Evolutionary conservation across 2,888 invertebrate species (phyloP), one percentile per base, ranked within the genome.

Genomic region (Drosophila bunnanda): DNA sequence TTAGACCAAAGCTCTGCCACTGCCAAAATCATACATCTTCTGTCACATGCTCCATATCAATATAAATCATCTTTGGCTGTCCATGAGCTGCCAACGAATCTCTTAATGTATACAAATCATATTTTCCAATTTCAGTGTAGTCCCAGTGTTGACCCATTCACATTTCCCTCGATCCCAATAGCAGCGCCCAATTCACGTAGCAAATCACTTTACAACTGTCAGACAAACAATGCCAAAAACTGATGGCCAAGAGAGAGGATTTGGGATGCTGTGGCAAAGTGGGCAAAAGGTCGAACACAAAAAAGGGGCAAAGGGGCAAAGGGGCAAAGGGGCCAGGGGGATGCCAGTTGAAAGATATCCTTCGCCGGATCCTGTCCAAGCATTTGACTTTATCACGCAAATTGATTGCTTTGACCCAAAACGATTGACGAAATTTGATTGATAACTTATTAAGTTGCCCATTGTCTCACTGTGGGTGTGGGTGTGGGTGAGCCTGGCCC

Each of bases 191-290:
- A 74, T 73, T 71, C 83, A 82, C 88, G 82, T 78, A 82, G 74
- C 88, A 88, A 88, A 83, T 83, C 82, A 88, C 88, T 83, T 83
- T 82, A 88, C 83, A 83, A 83, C 86, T 88, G 82, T 83, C 82
- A 85, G 66, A 39, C 58, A 72, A 80, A 82, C 80, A 83, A 80
- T 78, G 82, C 66, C 72, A 75, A 61, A 53, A 75, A 57, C 55
- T 46, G 41, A 61, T 70, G 71, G 60, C 44, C 43, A 57, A 28
- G 17, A 20, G 39, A 43, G 66, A 32, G 53, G 46, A 46, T 8
- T 22, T 13, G 32, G 50, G 20, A 20, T 6, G 50, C 50, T 13
- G 20, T 10, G 15, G 36, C 38, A 30, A 30, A 36, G n/a, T 39
- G 38, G 59, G 38, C 32, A 15, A 41, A 28, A 25, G 39, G 36